A percentile compares a stretch with the other conserved stretches of the same genome.
Evolutionary conservation across 2,113 vertebrate species (phyloP).

Genomic region (Chaenogobius annularis): DNA sequence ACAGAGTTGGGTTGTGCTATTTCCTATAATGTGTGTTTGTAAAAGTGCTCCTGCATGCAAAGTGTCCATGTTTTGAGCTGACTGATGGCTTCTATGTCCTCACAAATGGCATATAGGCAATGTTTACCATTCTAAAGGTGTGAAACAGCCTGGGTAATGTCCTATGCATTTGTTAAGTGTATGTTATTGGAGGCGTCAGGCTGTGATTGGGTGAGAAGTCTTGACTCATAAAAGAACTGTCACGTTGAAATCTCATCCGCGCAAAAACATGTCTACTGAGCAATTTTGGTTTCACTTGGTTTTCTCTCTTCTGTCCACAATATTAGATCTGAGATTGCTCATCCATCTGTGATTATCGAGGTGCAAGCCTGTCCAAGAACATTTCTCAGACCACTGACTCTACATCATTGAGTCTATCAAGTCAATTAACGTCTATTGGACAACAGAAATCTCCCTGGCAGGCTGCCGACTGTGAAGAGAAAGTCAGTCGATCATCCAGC

Average conservation of each 20-base stretch:
- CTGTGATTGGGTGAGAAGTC: slow-evolving; percentile 17
- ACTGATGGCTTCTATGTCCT: slow-evolving; percentile 23
- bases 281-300: slow-evolving; percentile 28
- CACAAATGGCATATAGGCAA: slow-evolving; percentile 25
- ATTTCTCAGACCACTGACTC: slow-evolving; percentile 28
- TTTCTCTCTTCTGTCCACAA: slow-evolving; percentile 16
- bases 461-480: slow-evolving; percentile 42
- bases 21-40: slow-evolving; percentile 15
- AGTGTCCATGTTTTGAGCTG: slow-evolving; percentile 30
- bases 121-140: slow-evolving; percentile 29
- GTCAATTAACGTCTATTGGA: slow-evolving; percentile 61
- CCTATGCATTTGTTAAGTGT: slow-evolving; percentile 15
- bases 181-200: slow-evolving; percentile 22
- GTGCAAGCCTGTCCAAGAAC: slow-evolving; percentile 8
- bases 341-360: slow-evolving; percentile 42
- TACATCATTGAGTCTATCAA: slow-evolving; percentile 39
- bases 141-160: slow-evolving; percentile 23
- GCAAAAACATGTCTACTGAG: not conserved
- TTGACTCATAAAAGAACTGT: slow-evolving; percentile 26
- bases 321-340: slow-evolving; percentile 33
- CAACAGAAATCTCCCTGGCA: slow-evolving; percentile 36
- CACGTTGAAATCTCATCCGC: slow-evolving; percentile 6
- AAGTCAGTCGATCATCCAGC: slow-evolving; percentile 58
- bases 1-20: not conserved
- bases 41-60: slow-evolving; percentile 26